Percentiles rank a stretch among this genome's conserved stretches.
Conservation (phyloP, 2,888 invertebrate genomes). For the Thecocarcelia acutangulata region DNA sequence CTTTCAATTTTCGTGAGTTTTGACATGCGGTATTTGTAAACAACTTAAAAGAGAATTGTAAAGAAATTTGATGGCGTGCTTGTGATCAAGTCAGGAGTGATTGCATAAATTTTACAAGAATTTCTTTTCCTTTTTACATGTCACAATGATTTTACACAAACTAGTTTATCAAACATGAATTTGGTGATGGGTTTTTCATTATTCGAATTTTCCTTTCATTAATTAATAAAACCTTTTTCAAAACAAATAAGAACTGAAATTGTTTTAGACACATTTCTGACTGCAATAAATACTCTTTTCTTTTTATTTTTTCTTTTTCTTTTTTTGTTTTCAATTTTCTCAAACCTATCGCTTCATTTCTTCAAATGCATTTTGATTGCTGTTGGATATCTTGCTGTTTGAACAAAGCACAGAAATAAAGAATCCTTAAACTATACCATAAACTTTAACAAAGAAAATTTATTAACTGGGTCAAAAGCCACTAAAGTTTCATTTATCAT, state of each 20-base stretch:
- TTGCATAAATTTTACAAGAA: too few relatives aligned
- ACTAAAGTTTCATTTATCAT: constrained; percentile 81
- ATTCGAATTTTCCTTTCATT: not conserved
- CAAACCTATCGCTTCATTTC: constrained; percentile 32
- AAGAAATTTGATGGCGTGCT: too few relatives aligned
- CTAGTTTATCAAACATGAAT: too few relatives aligned
- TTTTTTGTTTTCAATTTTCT: constrained; percentile 15
- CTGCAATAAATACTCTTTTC: constrained; percentile 17
- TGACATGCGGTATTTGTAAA: too few relatives aligned
- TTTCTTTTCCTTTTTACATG: too few relatives aligned
- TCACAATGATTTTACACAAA: too few relatives aligned
- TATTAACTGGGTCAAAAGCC: constrained; percentile 81
- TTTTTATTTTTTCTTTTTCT: constrained; percentile 3
- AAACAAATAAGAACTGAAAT: constrained; percentile 17
- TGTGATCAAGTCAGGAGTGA: too few relatives aligned
- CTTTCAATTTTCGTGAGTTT: too few relatives aligned
- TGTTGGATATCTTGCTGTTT: constrained; percentile 22
- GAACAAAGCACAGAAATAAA: constrained; percentile 59
- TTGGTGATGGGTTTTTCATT: not conserved
- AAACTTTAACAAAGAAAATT: constrained; percentile 75
- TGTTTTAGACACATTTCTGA: constrained; percentile 46
- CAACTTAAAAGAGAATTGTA: too few relatives aligned
- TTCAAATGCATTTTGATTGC: constrained; percentile 33
- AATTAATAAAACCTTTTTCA: constrained; percentile 35
- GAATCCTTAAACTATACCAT: constrained; percentile 63